Percentiles rank a stretch among this genome's conserved stretches.
phyloP scores from a whole-genome alignment of 2,113 vertebrate genomes.

The Cyanoramphus novaezelandiae region DNA sequence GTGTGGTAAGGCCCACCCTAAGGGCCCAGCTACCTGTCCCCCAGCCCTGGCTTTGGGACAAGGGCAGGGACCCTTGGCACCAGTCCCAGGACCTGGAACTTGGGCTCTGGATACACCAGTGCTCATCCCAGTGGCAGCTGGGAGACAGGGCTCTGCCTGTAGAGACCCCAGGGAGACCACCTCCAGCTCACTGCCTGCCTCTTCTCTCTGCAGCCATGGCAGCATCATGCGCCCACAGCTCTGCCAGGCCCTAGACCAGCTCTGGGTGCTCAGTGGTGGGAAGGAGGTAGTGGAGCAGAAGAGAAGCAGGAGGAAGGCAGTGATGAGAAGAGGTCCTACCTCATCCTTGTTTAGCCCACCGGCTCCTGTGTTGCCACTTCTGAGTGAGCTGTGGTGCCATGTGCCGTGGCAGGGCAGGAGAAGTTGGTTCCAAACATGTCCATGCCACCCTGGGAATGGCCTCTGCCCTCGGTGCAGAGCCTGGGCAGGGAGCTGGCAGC shows the following conservation, averaged over 20 bases:
- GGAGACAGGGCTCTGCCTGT: neutral
- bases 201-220: neutral
- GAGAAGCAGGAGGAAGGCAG: neutral
- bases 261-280: neutral
- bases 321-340: neutral
- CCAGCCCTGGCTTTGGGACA: neutral
- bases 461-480: fast-evolving
- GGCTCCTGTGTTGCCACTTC: neutral
- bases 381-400: neutral
- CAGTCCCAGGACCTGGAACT: neutral
- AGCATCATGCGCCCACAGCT: neutral
- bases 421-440: neutral
- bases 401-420: neutral
- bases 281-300: neutral
- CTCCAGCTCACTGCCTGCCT: neutral
- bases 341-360: neutral
- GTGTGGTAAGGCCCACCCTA: neutral
- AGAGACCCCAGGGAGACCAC: neutral
- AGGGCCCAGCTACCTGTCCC: neutral
- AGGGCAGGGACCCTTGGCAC: neutral
- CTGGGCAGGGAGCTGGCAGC: neutral
- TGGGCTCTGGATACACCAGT: neutral
- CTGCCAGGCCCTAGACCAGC: neutral
- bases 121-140: neutral
- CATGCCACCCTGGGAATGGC: neutral